Evolutionary conservation across 2,113 vertebrate genomes (phyloP).

Genomic region (Narcine bancroftii): DNA sequence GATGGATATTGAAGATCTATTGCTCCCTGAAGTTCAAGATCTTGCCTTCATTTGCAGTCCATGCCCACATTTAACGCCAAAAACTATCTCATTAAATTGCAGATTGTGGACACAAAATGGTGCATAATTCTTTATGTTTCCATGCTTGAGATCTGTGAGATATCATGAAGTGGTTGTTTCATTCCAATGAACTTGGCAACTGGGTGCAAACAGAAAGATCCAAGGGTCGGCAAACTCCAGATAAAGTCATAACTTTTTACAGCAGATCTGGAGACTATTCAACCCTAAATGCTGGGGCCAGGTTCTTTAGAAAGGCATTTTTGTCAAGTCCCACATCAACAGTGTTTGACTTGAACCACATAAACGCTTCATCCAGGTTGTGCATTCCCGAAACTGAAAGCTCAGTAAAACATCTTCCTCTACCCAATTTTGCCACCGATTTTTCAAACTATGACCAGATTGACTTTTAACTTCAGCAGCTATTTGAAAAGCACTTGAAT

Average conservation of each 20-base stretch:
- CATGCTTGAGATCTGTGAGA: not conserved
- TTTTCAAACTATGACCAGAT: not conserved
- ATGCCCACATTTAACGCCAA: not conserved
- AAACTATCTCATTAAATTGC: not conserved
- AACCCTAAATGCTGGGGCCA: not conserved
- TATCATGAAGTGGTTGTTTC: not conserved
- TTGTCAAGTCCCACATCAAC: not conserved
- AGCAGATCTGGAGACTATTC: not conserved
- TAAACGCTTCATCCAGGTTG: not conserved
- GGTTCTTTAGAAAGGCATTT: not conserved
- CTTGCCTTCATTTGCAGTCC: not conserved
- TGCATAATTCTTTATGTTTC: not conserved
- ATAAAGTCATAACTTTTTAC: not conserved
- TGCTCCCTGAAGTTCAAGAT: not conserved
- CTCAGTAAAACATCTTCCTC: not conserved
- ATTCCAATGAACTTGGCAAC: not conserved
- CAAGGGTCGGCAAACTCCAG: not conserved
- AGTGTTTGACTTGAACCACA: too few species aligned
- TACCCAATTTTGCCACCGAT: not conserved
- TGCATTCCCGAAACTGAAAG: not conserved
- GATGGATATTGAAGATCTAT: not conserved
- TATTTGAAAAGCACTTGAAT: not conserved
- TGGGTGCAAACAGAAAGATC: not conserved
- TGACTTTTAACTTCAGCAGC: not conserved
- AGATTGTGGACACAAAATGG: too few species aligned